These are phyloP conservation scores for Meandrusa payeni DNA, from an alignment of 2,888 invertebrate genomes.

Conservation along the genomic window DNA sequence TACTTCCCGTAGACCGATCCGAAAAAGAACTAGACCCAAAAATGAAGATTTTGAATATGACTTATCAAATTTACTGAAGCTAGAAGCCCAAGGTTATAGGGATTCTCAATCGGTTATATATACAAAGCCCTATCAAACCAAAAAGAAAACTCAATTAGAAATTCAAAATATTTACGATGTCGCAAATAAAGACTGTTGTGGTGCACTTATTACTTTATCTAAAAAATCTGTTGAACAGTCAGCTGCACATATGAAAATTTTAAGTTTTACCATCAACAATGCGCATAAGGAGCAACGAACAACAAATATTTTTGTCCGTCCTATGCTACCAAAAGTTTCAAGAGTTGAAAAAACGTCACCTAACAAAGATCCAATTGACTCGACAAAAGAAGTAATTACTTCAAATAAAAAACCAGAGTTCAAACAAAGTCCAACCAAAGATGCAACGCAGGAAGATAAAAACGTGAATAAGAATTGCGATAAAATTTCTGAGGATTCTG, in stretches of 20 bases:
- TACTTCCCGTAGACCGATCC: slow-evolving; percentile 79
- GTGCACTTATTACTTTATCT: slow-evolving; percentile 58
- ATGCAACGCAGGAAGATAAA: too few species aligned
- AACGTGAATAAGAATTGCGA: too few species aligned
- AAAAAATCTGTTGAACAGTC: slow-evolving; percentile 55
- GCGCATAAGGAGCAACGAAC: slow-evolving; percentile 43
- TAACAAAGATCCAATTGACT: slow-evolving; percentile 51
- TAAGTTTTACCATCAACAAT: slow-evolving; percentile 38
- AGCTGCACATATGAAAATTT: slow-evolving; percentile 57
- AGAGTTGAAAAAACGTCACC: slow-evolving; percentile 61
- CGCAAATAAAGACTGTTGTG: slow-evolving; percentile 59
- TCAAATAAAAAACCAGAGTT: slow-evolving; percentile 2
- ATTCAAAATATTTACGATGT: slow-evolving; percentile 44
- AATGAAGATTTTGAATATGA: slow-evolving; percentile 88
- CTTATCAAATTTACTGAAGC: slow-evolving; percentile 79
- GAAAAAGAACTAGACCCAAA: slow-evolving; percentile 83
- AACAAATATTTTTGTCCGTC: slow-evolving; percentile 57
- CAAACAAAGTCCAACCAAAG: slow-evolving; percentile 62
- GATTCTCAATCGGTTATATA: slow-evolving; percentile 50
- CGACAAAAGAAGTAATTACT: slow-evolving; percentile 45
- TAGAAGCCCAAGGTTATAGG: slow-evolving; percentile 73
- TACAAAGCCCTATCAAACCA: slow-evolving; percentile 47
- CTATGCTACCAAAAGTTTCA: slow-evolving; percentile 57
- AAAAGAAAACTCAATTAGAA: slow-evolving; percentile 53
- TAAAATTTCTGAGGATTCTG: slow-evolving; percentile 6